Base-by-base conservation (phyloP, 2,797 vertebrate species). In the Intellagama lesueurii region DNA sequence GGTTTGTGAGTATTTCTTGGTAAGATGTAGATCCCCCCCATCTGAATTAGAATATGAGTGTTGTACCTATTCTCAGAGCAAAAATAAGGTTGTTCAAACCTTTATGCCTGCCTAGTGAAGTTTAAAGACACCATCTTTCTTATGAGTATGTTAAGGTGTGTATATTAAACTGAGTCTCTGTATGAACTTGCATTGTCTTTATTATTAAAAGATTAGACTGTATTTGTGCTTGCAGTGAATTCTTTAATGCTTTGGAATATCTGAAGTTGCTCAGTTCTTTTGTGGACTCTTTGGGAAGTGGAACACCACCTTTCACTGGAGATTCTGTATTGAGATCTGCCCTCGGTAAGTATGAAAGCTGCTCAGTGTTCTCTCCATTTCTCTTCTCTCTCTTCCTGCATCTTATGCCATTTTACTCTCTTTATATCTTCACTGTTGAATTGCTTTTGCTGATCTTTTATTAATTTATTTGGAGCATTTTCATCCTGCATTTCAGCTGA, bases 201-300 rank as follows among this genome's bases (percentile, higher is more conserved):
- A 73, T 22, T 44, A 88, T 26, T 0, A 0, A 90, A 91, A 88
- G 17, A 88, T 60, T 84, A 22, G 44, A 44, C 64, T 69, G 70
- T 32, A 32, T 14, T 30, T 47, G 6, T 83, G 66, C 35, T 32
- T 81, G 79, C 70, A 99, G 99, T 14, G 98, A 99, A 94, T 99
- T 99, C 94, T 98, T 97, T 14, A 95, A 96, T 80, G 98, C 98
- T 16, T 94, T 98, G 91, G 98, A 99, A 91, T 99, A 99, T 93
- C 96, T 99, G 92, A 98, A 98, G 91, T 93, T 99, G 95, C 96
- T 99, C 93, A 98, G 98, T 93, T 98, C 97, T 90, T 99, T 97
- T 87, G 96, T 97, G 95, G 97, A 98, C 90, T 99, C 98, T 0
- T 98, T 99, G 94, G 98, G 99, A 90, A 97, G 97, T 64, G 94